Evolutionary conservation across 2,113 vertebrate genomes (phyloP).

Genomic region (Pelmatolapia mariae): DNA sequence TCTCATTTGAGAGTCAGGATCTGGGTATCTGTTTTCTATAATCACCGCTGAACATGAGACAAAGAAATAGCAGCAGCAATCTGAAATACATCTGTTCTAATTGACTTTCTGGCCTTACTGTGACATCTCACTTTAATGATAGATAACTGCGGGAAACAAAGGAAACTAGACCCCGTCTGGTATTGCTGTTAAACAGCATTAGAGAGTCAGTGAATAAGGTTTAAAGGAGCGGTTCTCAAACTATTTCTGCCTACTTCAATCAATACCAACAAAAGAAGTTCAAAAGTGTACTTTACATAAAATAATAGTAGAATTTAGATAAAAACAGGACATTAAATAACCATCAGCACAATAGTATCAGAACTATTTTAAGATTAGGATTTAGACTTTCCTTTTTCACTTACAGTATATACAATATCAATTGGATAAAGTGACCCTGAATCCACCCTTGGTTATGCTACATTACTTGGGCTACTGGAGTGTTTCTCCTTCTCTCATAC

Average conservation of each 20-base stretch:
- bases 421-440: background rate
- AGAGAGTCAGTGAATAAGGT: background rate
- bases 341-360: background rate
- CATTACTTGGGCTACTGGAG: background rate
- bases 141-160: slow-evolving; percentile 52
- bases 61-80: slow-evolving; percentile 49
- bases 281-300: background rate
- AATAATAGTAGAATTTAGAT: background rate
- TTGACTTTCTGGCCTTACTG: slow-evolving; percentile 67
- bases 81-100: slow-evolving; percentile 68
- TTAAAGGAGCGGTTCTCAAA: background rate
- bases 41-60: slow-evolving; percentile 52
- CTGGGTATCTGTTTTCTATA: slow-evolving; percentile 26
- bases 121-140: slow-evolving; percentile 58
- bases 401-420: background rate
- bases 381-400: background rate
- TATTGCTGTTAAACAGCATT: background rate
- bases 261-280: background rate
- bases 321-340: background rate
- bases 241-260: background rate
- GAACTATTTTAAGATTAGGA: background rate
- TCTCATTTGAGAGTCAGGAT: slow-evolving; percentile 14
- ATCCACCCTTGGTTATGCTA: background rate
- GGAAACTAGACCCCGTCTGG: slow-evolving; percentile 15
- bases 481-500: background rate